Evolutionary conservation across 2,888 invertebrate genomes (phyloP).

Genomic region (Lissonota sp.): DNA sequence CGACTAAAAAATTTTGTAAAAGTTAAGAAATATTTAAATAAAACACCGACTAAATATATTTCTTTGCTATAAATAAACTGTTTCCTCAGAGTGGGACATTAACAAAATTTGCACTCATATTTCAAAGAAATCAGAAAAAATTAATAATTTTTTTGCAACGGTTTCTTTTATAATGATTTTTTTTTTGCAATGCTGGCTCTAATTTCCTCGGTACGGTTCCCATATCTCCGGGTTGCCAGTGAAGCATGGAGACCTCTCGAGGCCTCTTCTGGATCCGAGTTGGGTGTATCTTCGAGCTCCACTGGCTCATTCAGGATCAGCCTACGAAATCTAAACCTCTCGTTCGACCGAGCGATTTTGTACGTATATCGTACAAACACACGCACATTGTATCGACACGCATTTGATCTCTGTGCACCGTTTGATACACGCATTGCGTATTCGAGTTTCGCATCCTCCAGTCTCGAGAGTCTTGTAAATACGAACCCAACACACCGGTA

Average conservation of each 20-base stretch:
- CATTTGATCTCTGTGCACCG: not conserved
- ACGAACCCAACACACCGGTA: slow-evolving; percentile 48
- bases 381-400: not conserved
- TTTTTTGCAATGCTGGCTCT: not conserved
- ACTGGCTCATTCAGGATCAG: slow-evolving; percentile 69
- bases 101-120: too few relatives aligned
- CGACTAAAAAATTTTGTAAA: too few relatives aligned
- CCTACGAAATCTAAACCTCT: slow-evolving; percentile 78
- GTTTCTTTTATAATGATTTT: too few relatives aligned
- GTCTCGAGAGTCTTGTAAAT: slow-evolving; percentile 47
- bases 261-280: slow-evolving; percentile 67
- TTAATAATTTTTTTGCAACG: too few relatives aligned
- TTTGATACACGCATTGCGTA: slow-evolving; percentile 5
- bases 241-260: slow-evolving; percentile 65
- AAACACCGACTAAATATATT: too few relatives aligned
- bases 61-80: too few relatives aligned
- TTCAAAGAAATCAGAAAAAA: too few relatives aligned
- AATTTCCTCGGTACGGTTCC: slow-evolving; percentile 16
- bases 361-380: not conserved
- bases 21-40: too few relatives aligned
- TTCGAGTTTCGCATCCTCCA: slow-evolving; percentile 56
- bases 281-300: slow-evolving; percentile 72
- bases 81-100: too few relatives aligned
- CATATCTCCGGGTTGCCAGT: slow-evolving; percentile 51
- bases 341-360: slow-evolving; percentile 70